Evolutionary conservation across 1,140 invertebrate genomes (phyloP), one percentile per base, ranked within the genome.

Genomic region (Gryllus bimaculatus): DNA sequence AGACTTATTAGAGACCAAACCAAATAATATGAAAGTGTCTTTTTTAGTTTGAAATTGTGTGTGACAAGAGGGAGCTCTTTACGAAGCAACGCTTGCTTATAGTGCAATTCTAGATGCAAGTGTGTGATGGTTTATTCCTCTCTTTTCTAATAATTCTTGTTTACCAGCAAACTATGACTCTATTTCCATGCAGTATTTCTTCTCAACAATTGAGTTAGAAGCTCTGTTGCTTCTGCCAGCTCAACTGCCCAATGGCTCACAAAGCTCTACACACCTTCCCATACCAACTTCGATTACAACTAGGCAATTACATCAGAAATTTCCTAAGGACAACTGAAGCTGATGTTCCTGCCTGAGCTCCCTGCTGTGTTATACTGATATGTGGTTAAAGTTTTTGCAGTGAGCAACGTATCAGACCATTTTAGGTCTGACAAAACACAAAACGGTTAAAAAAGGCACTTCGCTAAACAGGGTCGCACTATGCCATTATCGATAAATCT

Each of bases 11-110:
- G 54, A 66, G 54, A 66, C 54, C 54, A 66, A 66, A 66, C 54
- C 54, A 66, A 66, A 66, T 66, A 66, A 66, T 66, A 66, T 66
- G 54, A 66, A 66, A 66, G 54, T 66, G 54, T 66, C 54, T 66
- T 66, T 66, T 66, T 66, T 13, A 18, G 10, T 66, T 18, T 13
- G 54, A 66, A 13, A 10, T 66, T 66, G 18, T 66, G 54, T 66
- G 26, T 66, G 18, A 66, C 54, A 13, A 18, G 54, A 66, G 54
- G 18, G 54, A 66, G 54, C 18, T 39, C 10, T 13, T 66, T 66
- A 18, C 7, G 18, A 66, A 66, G 18, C 18, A 18, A 66, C 18
- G 26, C 26, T 13, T 66, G 54, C 54, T 66, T 66, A 66, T 66
- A 13, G 54, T 66, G 54, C 54, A 66, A 39, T 66, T 66, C 54